phyloP scores from a whole-genome alignment of 2,797 vertebrate genomes.

The Podargus strigoides region DNA sequence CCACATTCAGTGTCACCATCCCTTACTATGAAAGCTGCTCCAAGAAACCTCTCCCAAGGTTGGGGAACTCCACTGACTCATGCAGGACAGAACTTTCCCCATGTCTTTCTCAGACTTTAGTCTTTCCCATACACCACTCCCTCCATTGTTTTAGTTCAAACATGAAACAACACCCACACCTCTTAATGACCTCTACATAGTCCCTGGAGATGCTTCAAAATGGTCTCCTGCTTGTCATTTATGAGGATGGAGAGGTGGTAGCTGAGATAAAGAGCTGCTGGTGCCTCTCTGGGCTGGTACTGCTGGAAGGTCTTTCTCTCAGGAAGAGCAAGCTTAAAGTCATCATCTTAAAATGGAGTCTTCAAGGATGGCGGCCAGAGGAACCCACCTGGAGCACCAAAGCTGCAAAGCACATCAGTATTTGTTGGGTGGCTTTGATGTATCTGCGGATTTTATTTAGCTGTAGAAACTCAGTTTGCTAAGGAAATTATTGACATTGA shows the following conservation, averaged over 20 bases:
- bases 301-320: neutral
- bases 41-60: neutral
- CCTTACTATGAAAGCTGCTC: neutral
- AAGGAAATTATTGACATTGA: neutral
- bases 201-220: neutral
- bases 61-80: neutral
- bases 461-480: neutral
- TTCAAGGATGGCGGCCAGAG: neutral
- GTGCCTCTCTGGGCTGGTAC: neutral
- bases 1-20: neutral
- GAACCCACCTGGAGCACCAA: neutral
- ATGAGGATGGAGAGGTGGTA: neutral
- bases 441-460: neutral
- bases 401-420: neutral
- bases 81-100: neutral
- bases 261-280: neutral
- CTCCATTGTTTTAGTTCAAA: neutral
- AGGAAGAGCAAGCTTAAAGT: neutral
- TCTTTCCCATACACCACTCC: neutral
- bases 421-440: slow-evolving; percentile 5
- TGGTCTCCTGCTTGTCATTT: neutral
- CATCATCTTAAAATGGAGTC: neutral
- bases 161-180: neutral
- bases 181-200: neutral
- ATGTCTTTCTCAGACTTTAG: neutral